Percentiles rank a stretch among this genome's conserved stretches.
phyloP scores from a whole-genome alignment of 2,888 invertebrate genomes.

The Resseliella maxima region DNA sequence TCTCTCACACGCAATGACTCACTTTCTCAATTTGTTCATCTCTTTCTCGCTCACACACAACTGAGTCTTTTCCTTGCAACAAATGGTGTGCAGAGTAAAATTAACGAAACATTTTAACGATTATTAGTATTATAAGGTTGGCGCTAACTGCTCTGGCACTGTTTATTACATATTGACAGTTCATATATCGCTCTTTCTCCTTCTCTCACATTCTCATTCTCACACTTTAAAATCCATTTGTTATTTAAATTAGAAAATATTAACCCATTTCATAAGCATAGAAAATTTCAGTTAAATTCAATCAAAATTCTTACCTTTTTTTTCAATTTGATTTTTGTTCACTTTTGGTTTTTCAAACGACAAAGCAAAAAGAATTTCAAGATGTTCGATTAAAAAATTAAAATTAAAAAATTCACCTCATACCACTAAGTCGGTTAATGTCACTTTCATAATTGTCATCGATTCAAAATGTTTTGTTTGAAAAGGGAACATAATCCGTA shows the following conservation, averaged over 20 bases:
- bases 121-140: constrained; percentile 50
- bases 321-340: neutral
- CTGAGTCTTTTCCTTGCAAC: no score
- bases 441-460: no score
- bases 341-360: no score
- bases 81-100: no score
- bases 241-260: constrained; percentile 5
- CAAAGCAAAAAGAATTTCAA: no score
- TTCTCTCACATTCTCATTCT: neutral
- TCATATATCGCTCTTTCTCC: neutral
- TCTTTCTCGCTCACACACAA: no score
- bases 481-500: neutral
- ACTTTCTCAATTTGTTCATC: no score
- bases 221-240: neutral
- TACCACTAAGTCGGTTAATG: no score
- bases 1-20: no score
- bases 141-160: constrained; percentile 38
- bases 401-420: no score
- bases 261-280: neutral
- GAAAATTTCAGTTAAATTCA: neutral
- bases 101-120: neutral
- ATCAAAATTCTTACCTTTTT: constrained; percentile 8
- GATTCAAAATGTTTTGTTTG: neutral
- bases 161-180: constrained; percentile 31
- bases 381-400: no score